Base-by-base conservation (phyloP, 2,888 invertebrate genomes). In the Eristalis pertinax region DNA sequence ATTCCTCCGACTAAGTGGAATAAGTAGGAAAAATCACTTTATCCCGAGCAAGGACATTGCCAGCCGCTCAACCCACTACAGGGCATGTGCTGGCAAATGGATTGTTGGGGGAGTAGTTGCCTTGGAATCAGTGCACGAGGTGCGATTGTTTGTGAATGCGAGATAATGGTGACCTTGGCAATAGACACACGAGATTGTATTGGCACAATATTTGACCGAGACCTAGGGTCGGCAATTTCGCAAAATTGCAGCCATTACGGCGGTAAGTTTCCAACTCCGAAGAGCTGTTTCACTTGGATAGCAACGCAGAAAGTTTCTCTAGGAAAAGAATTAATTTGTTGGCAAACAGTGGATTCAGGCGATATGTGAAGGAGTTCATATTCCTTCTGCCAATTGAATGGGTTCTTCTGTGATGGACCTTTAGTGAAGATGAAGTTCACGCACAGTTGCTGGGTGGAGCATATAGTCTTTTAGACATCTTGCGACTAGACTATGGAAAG, bases 11-110 rank as follows among this genome's bases (percentile, higher is more conserved):
- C 77, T 81, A 69, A 81, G 77, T 81, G 77, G 85, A 85, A 82
- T 82, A 85, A 85, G 81, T 76, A 65, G 65, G 72, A 80, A 70
- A 74, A 75, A 84, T 70, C 74, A 84, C 76, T 84, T 84, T 81
- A 77, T 85, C 81, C 81, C 70, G 76, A 73, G 76, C 85, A 85
- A 85, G 85, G 85, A 85, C 73, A 85, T 85, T 77, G 10, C 50
- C 50, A 69, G 74, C 38, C 70, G 79, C 38, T 65, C 69, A 68
- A 65, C 70, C 70, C 67, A 80, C 50, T 43, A 50, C 62, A 29
- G 22, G 65, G 35, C 38, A 35, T 56, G 11, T 65, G 65, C 38
- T 77, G 26, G 73, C 62, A 67, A 50, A 43, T 78, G 73, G 58
- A 60, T 74, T 78, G 26, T 67, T n/a, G 62, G 38, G 56, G 38